These are phyloP conservation scores for Empis livida DNA, from an alignment of 2,888 invertebrate genomes.

Conservation along the genomic window DNA sequence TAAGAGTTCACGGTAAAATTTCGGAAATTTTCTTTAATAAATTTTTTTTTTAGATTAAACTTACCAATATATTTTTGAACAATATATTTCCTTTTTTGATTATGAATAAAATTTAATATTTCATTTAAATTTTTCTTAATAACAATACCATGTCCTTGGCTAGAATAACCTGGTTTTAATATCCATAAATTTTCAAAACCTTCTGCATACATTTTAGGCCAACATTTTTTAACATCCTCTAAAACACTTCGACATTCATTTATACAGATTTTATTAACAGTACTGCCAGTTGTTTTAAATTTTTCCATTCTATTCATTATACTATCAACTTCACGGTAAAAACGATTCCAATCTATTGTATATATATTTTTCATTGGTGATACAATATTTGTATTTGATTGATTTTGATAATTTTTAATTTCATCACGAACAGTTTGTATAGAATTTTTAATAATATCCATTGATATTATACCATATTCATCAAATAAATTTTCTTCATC, in stretches of 20 bases:
- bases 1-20: no score
- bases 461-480: constrained; percentile 41
- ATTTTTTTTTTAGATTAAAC: no score
- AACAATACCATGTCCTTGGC: background rate
- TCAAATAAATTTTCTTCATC: constrained; percentile 22
- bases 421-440: constrained; percentile 49
- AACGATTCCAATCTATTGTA: background rate
- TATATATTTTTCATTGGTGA: background rate
- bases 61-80: background rate
- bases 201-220: constrained; percentile 52
- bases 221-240: constrained; percentile 41
- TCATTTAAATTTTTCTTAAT: background rate
- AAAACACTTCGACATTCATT: constrained; percentile 38
- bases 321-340: background rate
- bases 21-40: no score
- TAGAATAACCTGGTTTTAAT: constrained; percentile 49
- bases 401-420: background rate
- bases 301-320: background rate
- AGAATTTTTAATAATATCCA: constrained; percentile 53
- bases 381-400: background rate
- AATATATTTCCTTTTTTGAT: background rate
- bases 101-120: background rate
- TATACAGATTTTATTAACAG: background rate
- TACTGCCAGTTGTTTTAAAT: no score
- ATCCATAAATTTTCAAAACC: constrained; percentile 75